Base-by-base conservation (phyloP, 2,113 vertebrate genomes). In the Aix galericulata region DNA sequence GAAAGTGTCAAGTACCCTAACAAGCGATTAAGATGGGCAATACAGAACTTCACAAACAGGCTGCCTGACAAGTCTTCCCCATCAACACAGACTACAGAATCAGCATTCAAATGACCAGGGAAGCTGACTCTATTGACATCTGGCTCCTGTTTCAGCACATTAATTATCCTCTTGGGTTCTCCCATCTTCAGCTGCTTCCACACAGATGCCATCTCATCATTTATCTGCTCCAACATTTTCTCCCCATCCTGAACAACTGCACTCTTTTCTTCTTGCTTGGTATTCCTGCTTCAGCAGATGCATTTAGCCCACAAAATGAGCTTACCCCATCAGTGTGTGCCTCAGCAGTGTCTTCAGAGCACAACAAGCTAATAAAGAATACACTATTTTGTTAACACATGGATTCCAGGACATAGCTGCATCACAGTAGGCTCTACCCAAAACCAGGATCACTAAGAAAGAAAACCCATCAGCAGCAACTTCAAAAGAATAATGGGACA, bases 81-180 rank as follows among this genome's bases (percentile, higher is more conserved):
- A 91, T 95, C 93, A 95, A 95, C 87, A 84, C 71, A 89, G 87
- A 85, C 82, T 95, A 94, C 85, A 94, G 87, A 96, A 96, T 95
- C 91, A 95, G 93, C 91, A 96, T 95, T 95, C 89, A 95, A 97
- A 96, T 91, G 88, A 95, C 96, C 89, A 83, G 82, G 55, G 56
- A 95, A 95, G 75, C 91, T 94, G 93, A 88, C 59, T 95, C 71
- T 94, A 93, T 95, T 97, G 96, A 97, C 95, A 95, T 93, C 89
- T 96, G 96, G 91, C 93, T 95, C 67, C 88, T 93, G 63, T 95
- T 97, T 95, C 89, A 95, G 82, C 89, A 95, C 94, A 89, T 96
- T 95, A 97, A 97, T 97, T 97, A 96, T 96, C 87, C 95, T 96
- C 94, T 93, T 91, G 95, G 94, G 96, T 74, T 96, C 87, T 93